phyloP scores from a whole-genome alignment of 2,113 vertebrate genomes.

The Phalacrocorax aristotelis region DNA sequence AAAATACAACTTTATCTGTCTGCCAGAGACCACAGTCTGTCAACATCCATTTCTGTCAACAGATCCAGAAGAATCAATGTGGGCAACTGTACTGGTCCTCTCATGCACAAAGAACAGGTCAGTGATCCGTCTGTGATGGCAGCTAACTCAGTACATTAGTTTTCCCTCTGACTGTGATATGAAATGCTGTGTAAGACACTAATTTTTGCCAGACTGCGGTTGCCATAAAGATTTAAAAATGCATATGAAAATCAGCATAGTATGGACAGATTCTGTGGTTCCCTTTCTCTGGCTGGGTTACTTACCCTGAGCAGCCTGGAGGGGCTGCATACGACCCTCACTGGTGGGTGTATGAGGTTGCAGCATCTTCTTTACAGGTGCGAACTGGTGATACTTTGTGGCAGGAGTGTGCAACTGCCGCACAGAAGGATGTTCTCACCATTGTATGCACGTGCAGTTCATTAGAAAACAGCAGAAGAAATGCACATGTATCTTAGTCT shows the following conservation, averaged over 20 bases:
- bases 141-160: neutral
- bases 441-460: rapidly evolving
- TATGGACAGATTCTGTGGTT: neutral
- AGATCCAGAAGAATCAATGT: neutral
- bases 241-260: neutral
- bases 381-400: neutral
- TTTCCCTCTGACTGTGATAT: neutral
- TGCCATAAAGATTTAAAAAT: neutral
- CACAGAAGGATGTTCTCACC: neutral
- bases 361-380: neutral
- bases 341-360: neutral
- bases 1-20: neutral
- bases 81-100: neutral
- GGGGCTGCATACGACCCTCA: neutral
- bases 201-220: neutral
- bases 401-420: neutral
- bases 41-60: neutral
- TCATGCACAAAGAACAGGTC: neutral
- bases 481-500: neutral
- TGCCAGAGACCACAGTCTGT: neutral
- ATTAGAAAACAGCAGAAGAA: neutral
- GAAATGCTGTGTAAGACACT: neutral
- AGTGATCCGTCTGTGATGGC: neutral
- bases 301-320: neutral
- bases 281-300: neutral